Evolutionary conservation across 2,888 invertebrate genomes (phyloP).

Genomic region (Rhagonycha lutea): DNA sequence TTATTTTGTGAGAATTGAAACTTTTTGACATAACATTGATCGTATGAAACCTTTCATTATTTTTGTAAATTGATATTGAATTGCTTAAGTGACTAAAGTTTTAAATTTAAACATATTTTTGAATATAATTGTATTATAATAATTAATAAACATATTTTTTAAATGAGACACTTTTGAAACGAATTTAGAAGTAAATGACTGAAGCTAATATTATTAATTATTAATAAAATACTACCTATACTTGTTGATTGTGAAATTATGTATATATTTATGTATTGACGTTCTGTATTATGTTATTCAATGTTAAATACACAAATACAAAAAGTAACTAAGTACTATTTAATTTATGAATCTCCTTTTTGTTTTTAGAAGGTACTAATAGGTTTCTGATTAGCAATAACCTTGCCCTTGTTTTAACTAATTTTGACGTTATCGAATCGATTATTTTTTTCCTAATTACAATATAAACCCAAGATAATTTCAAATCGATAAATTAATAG

Average conservation of each 20-base stretch:
- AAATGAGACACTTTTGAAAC: slow-evolving; percentile 3
- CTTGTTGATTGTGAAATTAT: slow-evolving; percentile 22
- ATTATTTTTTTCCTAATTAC: background rate
- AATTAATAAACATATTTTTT: background rate
- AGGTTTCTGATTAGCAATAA: background rate
- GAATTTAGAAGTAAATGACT: slow-evolving; percentile 17
- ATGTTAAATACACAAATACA: slow-evolving; percentile 13
- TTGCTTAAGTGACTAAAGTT: background rate
- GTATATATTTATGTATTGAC: slow-evolving; percentile 28
- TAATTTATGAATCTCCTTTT: background rate
- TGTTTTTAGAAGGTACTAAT: background rate
- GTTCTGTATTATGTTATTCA: slow-evolving; percentile 22
- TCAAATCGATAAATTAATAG: background rate
- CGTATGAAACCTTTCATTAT: background rate
- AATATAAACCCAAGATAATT: background rate
- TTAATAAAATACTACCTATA: slow-evolving; percentile 4
- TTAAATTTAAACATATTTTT: background rate
- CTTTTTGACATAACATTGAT: background rate
- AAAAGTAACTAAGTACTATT: background rate
- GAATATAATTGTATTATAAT: background rate
- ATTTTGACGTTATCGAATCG: background rate
- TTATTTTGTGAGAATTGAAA: background rate
- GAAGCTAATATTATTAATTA: slow-evolving; percentile 12
- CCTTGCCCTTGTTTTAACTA: background rate
- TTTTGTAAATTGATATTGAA: background rate